These are phyloP conservation scores for Trichacis sp. DNA, from an alignment of 2,888 invertebrate species.

Conservation along the genomic window DNA sequence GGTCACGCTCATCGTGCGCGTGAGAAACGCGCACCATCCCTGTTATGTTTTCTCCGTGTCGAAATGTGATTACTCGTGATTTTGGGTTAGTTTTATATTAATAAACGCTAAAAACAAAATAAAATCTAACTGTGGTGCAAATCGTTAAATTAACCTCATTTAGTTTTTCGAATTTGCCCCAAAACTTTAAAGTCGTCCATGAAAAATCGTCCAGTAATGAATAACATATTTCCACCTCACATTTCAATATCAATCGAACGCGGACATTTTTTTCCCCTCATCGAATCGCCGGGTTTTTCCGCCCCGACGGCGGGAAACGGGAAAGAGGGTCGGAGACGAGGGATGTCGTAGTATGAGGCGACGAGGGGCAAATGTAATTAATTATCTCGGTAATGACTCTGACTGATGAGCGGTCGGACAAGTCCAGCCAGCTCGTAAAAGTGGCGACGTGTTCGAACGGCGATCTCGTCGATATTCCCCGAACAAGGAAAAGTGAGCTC, in stretches of 20 bases:
- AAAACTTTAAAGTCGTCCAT: too few relatives aligned
- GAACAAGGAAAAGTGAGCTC: too few relatives aligned
- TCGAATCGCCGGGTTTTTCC: constrained; percentile 61
- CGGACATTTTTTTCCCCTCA: constrained; percentile 60
- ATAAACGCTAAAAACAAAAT: too few relatives aligned
- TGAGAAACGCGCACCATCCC: too few relatives aligned
- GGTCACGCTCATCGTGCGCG: too few relatives aligned
- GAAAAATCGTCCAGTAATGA: not conserved
- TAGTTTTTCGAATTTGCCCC: too few relatives aligned
- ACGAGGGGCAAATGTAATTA: constrained; percentile 75
- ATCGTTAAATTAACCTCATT: too few relatives aligned
- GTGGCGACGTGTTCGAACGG: constrained; percentile 56
- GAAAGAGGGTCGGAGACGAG: constrained; percentile 45
- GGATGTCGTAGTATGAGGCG: constrained; percentile 68
- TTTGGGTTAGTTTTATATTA: too few relatives aligned
- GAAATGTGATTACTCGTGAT: too few relatives aligned
- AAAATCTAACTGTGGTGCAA: too few relatives aligned
- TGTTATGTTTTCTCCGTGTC: too few relatives aligned
- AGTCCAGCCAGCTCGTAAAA: constrained; percentile 66
- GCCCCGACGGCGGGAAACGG: constrained; percentile 48
- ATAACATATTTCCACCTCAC: constrained; percentile 13
- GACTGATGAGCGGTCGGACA: constrained; percentile 73
- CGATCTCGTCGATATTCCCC: constrained; percentile 7
- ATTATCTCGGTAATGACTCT: constrained; percentile 76
- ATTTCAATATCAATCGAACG: constrained; percentile 50